Evolutionary conservation across 2,113 vertebrate genomes (phyloP).

Genomic region (Sinocyclocheilus grahami): DNA sequence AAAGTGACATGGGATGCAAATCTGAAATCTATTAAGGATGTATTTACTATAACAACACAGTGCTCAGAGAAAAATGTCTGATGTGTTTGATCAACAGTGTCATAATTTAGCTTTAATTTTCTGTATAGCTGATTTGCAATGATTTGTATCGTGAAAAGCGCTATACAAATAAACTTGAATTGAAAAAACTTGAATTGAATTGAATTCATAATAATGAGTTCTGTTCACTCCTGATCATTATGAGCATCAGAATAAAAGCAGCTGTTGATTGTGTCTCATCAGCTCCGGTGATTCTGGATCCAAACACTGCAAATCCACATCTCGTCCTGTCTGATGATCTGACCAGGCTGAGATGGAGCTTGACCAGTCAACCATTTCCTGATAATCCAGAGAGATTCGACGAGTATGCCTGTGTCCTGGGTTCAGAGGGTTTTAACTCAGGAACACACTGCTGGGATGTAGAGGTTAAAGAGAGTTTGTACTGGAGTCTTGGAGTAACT

Average conservation of each 20-base stretch:
- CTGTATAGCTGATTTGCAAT: too few relatives aligned
- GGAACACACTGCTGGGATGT: neutral
- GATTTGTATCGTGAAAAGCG: too few relatives aligned
- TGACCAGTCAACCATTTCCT: neutral
- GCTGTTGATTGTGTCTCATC: neutral
- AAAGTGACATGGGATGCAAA: too few relatives aligned
- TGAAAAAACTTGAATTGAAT: too few relatives aligned
- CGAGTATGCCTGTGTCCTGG: neutral
- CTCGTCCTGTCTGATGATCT: constrained; percentile 45
- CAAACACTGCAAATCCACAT: neutral
- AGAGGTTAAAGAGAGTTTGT: neutral
- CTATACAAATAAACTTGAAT: too few relatives aligned
- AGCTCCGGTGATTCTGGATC: neutral
- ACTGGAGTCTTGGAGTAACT: constrained; percentile 5
- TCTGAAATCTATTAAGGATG: too few relatives aligned
- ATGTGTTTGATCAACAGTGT: too few relatives aligned
- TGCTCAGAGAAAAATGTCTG: too few relatives aligned
- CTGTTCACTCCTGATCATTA: constrained; percentile 9
- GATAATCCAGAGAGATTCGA: constrained; percentile 43
- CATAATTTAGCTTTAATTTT: too few relatives aligned
- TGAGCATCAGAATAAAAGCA: neutral
- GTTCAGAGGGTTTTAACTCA: constrained; percentile 2
- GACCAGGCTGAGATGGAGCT: constrained; percentile 23
- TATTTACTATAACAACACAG: too few relatives aligned
- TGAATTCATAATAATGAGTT: too few relatives aligned